A percentile compares a stretch with the other conserved stretches of the same genome.
These are phyloP conservation scores for Orientallactaga sibirica DNA, from an alignment of 2,797 vertebrate species.

Conservation along the genomic window DNA sequence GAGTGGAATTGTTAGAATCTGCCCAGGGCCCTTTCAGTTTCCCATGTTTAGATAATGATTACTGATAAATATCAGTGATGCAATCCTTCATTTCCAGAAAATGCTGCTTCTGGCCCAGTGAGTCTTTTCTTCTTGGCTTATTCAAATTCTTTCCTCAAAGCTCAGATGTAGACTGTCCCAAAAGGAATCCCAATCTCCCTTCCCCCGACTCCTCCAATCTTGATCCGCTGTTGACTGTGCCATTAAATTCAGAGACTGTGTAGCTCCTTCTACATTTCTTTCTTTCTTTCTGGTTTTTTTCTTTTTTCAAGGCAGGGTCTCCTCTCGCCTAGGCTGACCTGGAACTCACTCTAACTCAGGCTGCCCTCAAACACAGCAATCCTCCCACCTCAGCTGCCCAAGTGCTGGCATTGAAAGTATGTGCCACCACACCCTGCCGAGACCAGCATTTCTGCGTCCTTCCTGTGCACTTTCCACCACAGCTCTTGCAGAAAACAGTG, in stretches of 20 bases:
- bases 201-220: neutral
- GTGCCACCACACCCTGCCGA: neutral
- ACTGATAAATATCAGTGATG: neutral
- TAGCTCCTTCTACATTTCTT: neutral
- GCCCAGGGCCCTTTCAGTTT: neutral
- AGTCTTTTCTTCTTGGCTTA: constrained; percentile 27
- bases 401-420: too few relatives aligned
- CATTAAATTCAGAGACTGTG: too few relatives aligned
- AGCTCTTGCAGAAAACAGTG: neutral
- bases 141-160: constrained; percentile 33
- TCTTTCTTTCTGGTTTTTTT: too few relatives aligned
- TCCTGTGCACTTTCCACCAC: neutral
- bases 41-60: constrained; percentile 19
- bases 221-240: neutral
- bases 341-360: too few relatives aligned
- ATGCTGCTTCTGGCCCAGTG: neutral
- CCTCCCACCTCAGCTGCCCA: too few relatives aligned
- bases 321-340: too few relatives aligned
- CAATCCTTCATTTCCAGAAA: constrained; percentile 40
- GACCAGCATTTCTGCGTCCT: neutral
- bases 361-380: too few relatives aligned
- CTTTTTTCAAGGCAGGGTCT: too few relatives aligned
- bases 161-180: constrained; percentile 31
- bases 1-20: neutral
- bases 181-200: neutral